Conservation (phyloP, 1,140 invertebrate species). For the Apis laboriosa region DNA sequence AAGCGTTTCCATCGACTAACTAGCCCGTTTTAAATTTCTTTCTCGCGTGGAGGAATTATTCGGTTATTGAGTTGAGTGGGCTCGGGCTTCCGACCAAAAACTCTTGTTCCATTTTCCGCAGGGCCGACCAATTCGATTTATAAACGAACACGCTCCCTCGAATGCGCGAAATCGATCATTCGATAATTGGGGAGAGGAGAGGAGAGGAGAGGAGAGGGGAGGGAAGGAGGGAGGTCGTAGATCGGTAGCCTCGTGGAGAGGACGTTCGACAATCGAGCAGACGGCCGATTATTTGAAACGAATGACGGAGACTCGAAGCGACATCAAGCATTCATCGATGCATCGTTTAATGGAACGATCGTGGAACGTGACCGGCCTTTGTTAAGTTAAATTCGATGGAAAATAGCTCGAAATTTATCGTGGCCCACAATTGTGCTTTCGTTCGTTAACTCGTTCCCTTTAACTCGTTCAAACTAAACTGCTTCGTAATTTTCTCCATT, state of each 20-base stretch:
- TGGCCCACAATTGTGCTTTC: background rate
- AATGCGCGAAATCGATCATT: constrained; percentile 61
- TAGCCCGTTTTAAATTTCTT: constrained; percentile 25
- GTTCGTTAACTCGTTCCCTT: constrained; percentile 10
- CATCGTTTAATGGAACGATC: constrained; percentile 22
- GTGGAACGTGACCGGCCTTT: constrained; percentile 2
- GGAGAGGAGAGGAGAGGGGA: background rate
- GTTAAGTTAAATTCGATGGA: constrained; percentile 27
- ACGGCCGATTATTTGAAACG: constrained; percentile 24
- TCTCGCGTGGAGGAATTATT: constrained; percentile 39
- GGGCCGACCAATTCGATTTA: constrained; percentile 16
- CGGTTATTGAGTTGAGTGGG: constrained; percentile 36
- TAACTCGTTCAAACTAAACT: background rate
- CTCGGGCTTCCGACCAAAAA: background rate
- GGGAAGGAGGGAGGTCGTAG: background rate
- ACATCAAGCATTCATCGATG: constrained; percentile 22
- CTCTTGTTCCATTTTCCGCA: constrained; percentile 20
- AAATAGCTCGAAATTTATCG: constrained; percentile 36
- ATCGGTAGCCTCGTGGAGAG: background rate
- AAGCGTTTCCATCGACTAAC: background rate
- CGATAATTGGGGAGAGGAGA: background rate
- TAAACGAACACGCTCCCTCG: background rate
- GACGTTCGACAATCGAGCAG: constrained; percentile 26
- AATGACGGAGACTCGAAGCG: constrained; percentile 21
- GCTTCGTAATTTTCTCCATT: background rate